Evolutionary conservation across 2,797 vertebrate species (phyloP), one percentile per base, ranked within the genome.

Genomic region (Loris lydekkerianus): DNA sequence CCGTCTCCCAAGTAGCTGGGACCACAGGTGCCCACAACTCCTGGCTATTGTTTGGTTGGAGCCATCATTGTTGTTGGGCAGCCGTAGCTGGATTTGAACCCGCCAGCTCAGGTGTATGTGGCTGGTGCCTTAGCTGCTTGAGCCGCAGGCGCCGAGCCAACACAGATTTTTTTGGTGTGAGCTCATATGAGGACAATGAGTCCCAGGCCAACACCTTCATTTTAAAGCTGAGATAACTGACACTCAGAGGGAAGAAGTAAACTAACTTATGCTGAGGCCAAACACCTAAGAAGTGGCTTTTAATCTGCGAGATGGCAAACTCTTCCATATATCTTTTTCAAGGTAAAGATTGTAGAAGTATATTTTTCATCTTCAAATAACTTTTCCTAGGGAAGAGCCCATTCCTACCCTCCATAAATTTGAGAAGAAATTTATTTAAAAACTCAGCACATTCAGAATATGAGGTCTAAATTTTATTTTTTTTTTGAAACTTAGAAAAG

Each of bases 381-480:
- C 11, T 75, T 67, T 92, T n/a, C 53, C 31, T 40, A 93, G 58
- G 53, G 27, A 69, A 89, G 0, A 91, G 27, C 17, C 49, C 8
- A 60, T 76, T 23, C 37, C 27, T 17, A 1, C 5, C 17, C 23
- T 31, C 1, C n/a, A 34, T 60, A 60, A 69, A 93, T 72, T 86
- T 89, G 49, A 86, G 86, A 96, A 94, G 17, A 78, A 63, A 70
- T 73, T 25, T 31, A 76, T 17, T 82, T 81, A 27, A 87, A 95
- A 86, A 76, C 21, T 60, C 31, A 80, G 43, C 46, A 86, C 84
- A 92, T 90, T 76, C 58, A 82, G 11, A 56, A 53, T 10, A 89
- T 17, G 23, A 89, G 53, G 34, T 87, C 17, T 25, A 10, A n/a
- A 29, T 14, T 49, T 46, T 31, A 34, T 53, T 53, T 53, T 53